These are phyloP conservation scores for Stenopsyche tienmushanensis DNA, from an alignment of 1,140 invertebrate genomes.

Conservation along the genomic window DNA sequence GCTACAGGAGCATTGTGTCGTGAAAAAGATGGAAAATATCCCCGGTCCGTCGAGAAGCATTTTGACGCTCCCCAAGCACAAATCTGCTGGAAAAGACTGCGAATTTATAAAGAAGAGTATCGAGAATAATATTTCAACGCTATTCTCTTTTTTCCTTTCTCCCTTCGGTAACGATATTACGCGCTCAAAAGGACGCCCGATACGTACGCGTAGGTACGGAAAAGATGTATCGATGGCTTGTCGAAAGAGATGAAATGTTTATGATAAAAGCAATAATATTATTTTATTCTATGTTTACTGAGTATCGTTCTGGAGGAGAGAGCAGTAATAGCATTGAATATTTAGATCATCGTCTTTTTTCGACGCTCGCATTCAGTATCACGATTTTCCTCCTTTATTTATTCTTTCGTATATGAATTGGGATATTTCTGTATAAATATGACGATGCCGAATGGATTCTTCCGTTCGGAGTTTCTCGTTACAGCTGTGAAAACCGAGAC, in stretches of 20 bases:
- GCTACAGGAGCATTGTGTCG: background rate
- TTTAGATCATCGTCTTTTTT: conserved; percentile 22
- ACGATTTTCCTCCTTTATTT: background rate
- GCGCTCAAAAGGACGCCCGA: conserved; percentile 32
- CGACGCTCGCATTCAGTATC: background rate
- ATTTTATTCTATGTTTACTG: conserved; percentile 31
- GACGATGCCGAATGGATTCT: too few relatives aligned
- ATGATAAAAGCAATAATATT: conserved; percentile 35
- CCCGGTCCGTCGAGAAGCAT: background rate
- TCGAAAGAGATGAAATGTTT: conserved; percentile 34
- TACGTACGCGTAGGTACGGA: background rate
- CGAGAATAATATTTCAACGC: conserved; percentile 36
- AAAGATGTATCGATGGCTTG: conserved; percentile 26
- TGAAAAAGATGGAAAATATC: conserved; percentile 17
- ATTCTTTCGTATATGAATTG: background rate
- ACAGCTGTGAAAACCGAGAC: too few relatives aligned
- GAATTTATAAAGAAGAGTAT: conserved; percentile 39
- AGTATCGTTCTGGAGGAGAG: background rate
- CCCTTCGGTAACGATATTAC: conserved; percentile 38
- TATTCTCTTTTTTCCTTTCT: conserved; percentile 26
- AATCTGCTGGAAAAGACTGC: conserved; percentile 38
- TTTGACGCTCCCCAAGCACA: conserved; percentile 11
- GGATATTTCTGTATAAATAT: too few relatives aligned
- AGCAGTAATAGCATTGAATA: conserved; percentile 19
- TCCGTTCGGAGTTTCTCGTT: too few relatives aligned